Evolutionary conservation across 2,797 vertebrate species (phyloP).

Genomic region (Characodon lateralis): DNA sequence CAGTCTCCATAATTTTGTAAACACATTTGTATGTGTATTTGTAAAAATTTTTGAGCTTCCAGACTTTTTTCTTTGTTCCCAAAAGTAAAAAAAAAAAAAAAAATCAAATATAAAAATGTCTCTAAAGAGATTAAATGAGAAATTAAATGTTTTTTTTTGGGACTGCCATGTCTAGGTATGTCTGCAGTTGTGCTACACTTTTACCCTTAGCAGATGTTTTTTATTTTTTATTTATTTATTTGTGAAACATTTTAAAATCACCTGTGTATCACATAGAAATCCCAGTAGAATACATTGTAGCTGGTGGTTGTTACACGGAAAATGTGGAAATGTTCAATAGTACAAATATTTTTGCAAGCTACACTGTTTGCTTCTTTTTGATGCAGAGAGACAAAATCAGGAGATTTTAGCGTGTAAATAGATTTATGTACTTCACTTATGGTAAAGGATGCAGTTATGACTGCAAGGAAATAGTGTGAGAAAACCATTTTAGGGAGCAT

Average conservation of each 20-base stretch:
- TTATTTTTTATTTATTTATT: too few relatives aligned
- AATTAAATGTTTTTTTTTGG: not conserved
- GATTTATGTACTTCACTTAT: slow-evolving; percentile 29
- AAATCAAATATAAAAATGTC: fast-evolving
- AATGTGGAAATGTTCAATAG: not conserved
- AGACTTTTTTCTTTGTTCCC: not conserved
- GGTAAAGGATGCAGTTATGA: slow-evolving; percentile 29
- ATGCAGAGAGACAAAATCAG: slow-evolving; percentile 4
- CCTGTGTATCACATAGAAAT: not conserved
- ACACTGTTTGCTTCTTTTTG: not conserved
- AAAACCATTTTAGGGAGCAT: slow-evolving; percentile 61
- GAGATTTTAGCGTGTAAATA: not conserved
- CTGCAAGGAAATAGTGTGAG: slow-evolving; percentile 40
- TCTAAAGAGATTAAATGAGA: not conserved
- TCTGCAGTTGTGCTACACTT: not conserved
- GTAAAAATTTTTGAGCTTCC: not conserved
- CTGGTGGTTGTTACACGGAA: not conserved
- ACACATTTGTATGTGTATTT: not conserved
- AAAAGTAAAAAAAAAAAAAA: not conserved
- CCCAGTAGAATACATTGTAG: not conserved
- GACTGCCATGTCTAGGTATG: not conserved
- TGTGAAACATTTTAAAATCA: too few relatives aligned
- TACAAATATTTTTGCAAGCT: not conserved
- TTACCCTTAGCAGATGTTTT: not conserved
- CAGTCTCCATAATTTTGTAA: not conserved